Evolutionary conservation across 2,888 invertebrate genomes (phyloP), one percentile per base, ranked within the genome.

Genomic region (Anoncus sp.): DNA sequence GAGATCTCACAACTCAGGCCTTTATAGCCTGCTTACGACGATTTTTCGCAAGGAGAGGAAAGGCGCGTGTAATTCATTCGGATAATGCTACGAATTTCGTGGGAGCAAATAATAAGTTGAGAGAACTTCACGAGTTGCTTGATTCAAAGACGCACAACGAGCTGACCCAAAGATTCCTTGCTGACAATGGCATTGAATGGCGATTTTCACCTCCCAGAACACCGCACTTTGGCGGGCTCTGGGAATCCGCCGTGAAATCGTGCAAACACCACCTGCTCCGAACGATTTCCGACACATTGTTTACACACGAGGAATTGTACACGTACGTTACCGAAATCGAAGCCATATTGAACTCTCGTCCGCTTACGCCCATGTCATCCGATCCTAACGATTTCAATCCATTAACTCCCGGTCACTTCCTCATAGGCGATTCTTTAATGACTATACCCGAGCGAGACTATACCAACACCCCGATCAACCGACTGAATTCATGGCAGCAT

Each of bases 401-500:
- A 12, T 55, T 86, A 9, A 82, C 84, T 0, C 84, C 85, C 0
- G 82, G 81, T 16, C 81, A 86, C 70, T 84, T 80, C 24, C 59
- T 86, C 4, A 77, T 85, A 3, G 83, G 51, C 12, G 24, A 51
- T 24, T 31, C 3, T 24, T 3, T 24, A 24, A 22, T 9, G 51
- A 51, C 62, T 12, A 49, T 81, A 3, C 85, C 85, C 2, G 84
- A 86, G 53, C 31, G 40, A 0, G 49, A 82, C 35, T 20, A 63
- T 3, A 4, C 24, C 0, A 31, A 12, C 12, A 59, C 74, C 47
- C 59, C 78, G 53, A 31, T 5, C 0, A 81, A 82, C 27, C 73
- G 57, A 0, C 24, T 81, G 20, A 51, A 70, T 0, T 7, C 2
- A 1, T 82, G 80, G 76, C 43, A 76, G 18, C 71, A 47, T 31